Base-by-base conservation (phyloP, 2,797 vertebrate species). In the Sphenopsis melanotis region DNA sequence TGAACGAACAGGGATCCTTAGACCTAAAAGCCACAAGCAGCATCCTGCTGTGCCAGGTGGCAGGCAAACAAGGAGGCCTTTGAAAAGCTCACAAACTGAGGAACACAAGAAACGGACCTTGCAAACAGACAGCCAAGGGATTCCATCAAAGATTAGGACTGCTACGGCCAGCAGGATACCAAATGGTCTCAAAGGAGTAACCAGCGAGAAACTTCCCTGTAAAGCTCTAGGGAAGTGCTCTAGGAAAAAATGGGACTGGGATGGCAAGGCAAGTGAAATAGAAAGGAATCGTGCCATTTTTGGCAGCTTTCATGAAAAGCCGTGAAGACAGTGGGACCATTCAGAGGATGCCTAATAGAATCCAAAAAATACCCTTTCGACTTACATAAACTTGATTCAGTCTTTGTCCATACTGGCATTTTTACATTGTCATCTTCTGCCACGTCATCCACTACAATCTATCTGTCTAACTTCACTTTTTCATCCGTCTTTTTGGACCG, bases 401-500 rank as follows among this genome's bases (percentile, higher is more conserved):
- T n/a, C 5, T 83, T 74, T 64, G 2, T 15, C 32, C 10, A n/a
- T 55, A 30, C 7, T 57, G 15, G 30, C 2, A 39, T 44, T 89
- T 49, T 70, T 70, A 30, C 7, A 24, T 30, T 77, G 24, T 70
- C 15, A 19, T 80, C 64, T 49, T 80, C 26, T 56, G 63, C 17
- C 4, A 18, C 6, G n/a, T 50, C 15, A 30, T 69, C 27, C n/a
- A 17, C 52, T 30, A 47, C 2, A 79, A 34, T 50, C 57, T 59
- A 37, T 16, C 4, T 15, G n/a, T 68, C n/a, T 60, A 68, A n/a
- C 13, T 81, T 78, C 29, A 42, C 15, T n/a, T 79, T 72, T 91
- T 39, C 9, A 46, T 68, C 30, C 2, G 0, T 42, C 9, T n/a
- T 63, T 86, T 75, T 53, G 12, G 81, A 34, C 24, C 0, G 0